These are phyloP conservation scores for Hystrix brachyura DNA, from an alignment of 2,113 vertebrate species.

Conservation along the genomic window DNA sequence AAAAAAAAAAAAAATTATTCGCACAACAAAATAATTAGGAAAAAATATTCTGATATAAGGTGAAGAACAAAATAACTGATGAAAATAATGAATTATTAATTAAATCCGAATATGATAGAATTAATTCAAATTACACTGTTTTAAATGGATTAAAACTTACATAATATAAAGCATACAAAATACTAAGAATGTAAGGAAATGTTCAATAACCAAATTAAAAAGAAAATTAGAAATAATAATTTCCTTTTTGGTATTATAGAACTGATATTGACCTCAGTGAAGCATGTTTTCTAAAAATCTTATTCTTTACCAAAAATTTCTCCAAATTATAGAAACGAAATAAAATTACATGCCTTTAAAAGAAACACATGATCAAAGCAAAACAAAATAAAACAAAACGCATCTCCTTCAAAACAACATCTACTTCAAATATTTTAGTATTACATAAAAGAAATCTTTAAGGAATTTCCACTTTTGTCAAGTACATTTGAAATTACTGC, in stretches of 20 bases:
- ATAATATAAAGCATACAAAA: background rate
- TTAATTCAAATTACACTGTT: background rate
- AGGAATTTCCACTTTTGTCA: background rate
- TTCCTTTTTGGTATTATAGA: background rate
- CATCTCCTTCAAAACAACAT: background rate
- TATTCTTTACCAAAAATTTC: background rate
- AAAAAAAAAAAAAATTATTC: background rate
- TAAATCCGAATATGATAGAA: background rate
- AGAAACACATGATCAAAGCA: background rate
- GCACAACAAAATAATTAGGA: background rate
- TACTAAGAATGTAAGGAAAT: background rate
- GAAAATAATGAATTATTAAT: background rate
- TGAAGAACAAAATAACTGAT: background rate
- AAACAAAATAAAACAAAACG: background rate
- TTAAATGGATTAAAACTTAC: background rate
- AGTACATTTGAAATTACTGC: background rate
- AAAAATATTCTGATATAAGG: background rate
- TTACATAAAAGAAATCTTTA: background rate
- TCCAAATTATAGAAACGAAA: background rate
- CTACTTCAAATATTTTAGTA: background rate
- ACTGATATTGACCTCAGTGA: background rate
- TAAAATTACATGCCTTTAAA: background rate
- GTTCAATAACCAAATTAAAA: background rate
- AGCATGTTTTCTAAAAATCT: background rate
- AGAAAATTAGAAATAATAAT: background rate